Evolutionary conservation across 2,888 invertebrate species (phyloP).

Genomic region (Heterodera filipjevi): DNA sequence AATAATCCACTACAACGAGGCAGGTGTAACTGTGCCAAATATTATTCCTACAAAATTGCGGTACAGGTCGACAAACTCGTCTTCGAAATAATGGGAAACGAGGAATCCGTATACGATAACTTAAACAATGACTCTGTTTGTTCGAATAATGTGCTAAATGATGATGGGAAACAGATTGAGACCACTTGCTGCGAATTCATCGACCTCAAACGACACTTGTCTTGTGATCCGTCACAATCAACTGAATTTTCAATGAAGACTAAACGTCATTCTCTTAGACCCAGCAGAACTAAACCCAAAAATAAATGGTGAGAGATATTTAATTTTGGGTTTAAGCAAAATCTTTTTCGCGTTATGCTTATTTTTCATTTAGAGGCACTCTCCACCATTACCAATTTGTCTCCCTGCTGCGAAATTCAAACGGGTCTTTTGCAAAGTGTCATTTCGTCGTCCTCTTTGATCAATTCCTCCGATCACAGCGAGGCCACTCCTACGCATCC

Average conservation of each 20-base stretch:
- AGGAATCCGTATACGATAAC: constrained; percentile 6
- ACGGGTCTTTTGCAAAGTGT: not conserved
- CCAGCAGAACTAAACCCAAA: not conserved
- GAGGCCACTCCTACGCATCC: not conserved
- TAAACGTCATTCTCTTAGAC: not conserved
- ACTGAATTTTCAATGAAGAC: not conserved
- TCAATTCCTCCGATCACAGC: constrained; percentile 3
- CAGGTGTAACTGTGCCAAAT: not conserved
- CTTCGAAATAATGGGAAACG: constrained; percentile 39
- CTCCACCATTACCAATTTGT: not conserved
- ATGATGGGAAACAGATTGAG: not conserved
- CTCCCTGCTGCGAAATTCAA: not conserved
- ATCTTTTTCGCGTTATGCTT: not conserved
- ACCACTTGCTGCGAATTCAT: constrained; percentile 3
- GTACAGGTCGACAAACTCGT: constrained; percentile 36
- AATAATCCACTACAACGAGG: constrained; percentile 33
- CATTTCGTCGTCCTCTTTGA: not conserved
- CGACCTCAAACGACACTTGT: too few species aligned
- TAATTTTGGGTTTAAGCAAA: not conserved
- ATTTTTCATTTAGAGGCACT: not conserved
- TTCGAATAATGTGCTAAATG: constrained; percentile 4
- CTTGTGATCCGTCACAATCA: not conserved
- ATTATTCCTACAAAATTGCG: not conserved
- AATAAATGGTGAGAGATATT: not conserved
- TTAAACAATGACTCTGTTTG: constrained; percentile 16